Base-by-base conservation (phyloP, 2,888 invertebrate species). In the Malthinus seriepunctatus region DNA sequence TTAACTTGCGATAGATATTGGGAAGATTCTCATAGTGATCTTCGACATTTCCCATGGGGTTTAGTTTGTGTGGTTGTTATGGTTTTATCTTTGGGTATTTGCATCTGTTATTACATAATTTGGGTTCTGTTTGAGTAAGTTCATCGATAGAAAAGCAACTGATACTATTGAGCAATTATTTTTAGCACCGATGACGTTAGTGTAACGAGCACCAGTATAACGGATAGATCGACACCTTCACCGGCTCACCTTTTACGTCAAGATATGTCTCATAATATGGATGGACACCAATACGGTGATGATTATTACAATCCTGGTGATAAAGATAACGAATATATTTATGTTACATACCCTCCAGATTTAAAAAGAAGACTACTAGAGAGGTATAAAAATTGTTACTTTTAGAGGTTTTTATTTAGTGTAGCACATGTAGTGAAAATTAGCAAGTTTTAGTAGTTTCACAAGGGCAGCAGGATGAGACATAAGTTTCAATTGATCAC, bases 101-200 rank as follows among this genome's bases (percentile, higher is more conserved):
- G 92, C 78, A 88, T 93, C 79, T 94, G 94, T 79, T 95, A 95
- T 78, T 94, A 94, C 80, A 88, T 95, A 72, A 91, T 94, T 69
- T 95, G 94, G 90, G 90, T 93, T 67, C 86, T 94, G 59, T 94
- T 93, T 80, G 94, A 93, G 95, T 95, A 82, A 88, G 90, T 87
- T 15, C 46, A 14, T 42, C 8, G n/a, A 8, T 33, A 12, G 32
- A 31, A 15, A 14, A 15, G 2, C 10, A 8, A 5, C 42, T 23
- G n/a, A 32, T 38, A 15, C 15, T 52, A 7, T 11, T 35, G 34
- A 9, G 0, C n/a, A 32, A 34, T 2, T 32, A 12, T 32, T 74
- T 75, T 51, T 69, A 88, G 89, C 76, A 87, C 88, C 10, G 88
- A 88, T 67, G 88, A 89, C 69, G 84, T 85, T 66, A 88, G 87